Evolutionary conservation across 2,797 vertebrate genomes (phyloP).

Genomic region (Chaetodon trifasciatus): DNA sequence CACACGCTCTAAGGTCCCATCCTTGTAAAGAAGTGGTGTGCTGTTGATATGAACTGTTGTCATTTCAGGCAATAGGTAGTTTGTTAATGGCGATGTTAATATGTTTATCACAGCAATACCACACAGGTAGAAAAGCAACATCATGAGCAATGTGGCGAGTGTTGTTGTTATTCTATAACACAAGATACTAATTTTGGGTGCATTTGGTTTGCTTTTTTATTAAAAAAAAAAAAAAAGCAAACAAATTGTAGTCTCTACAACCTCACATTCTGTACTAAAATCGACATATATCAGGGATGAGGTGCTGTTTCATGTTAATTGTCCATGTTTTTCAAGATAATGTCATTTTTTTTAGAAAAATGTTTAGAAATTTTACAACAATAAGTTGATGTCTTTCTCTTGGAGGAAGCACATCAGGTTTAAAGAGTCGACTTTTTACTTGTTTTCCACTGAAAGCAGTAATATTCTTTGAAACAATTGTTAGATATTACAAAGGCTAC

Average conservation of each 20-base stretch:
- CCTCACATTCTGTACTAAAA: too few species aligned
- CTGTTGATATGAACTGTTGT: background rate
- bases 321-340: background rate
- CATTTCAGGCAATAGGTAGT: background rate
- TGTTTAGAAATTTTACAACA: too few species aligned
- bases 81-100: conserved; percentile 11
- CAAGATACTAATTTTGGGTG: background rate
- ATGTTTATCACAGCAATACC: conserved; percentile 58
- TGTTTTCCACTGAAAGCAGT: conserved; percentile 5
- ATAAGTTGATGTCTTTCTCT: background rate
- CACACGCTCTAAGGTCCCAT: background rate
- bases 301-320: too few species aligned
- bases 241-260: too few species aligned
- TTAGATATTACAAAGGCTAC: background rate
- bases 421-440: background rate
- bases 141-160: conserved; percentile 41
- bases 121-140: conserved; percentile 65
- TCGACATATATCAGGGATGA: too few species aligned
- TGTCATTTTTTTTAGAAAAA: background rate
- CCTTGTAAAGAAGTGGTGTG: background rate
- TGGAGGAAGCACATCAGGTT: conserved; percentile 2
- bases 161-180: background rate
- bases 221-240: too few species aligned
- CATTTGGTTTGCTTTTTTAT: background rate
- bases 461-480: background rate